These are phyloP conservation scores for Macrobrachium rosenbergii DNA, from an alignment of 1,140 invertebrate genomes.

Conservation along the genomic window DNA sequence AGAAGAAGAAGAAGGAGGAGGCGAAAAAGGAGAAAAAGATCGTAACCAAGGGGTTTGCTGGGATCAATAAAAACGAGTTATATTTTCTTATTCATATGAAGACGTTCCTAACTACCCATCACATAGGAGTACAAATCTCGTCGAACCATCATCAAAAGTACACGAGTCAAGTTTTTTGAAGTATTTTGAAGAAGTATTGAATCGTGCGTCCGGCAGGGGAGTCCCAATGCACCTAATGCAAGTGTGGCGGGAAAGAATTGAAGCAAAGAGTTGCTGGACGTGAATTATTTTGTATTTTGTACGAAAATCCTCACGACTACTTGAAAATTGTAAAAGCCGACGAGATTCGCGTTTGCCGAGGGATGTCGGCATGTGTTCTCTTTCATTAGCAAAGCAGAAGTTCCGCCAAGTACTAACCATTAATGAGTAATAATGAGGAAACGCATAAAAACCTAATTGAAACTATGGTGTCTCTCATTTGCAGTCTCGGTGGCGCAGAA, in stretches of 20 bases:
- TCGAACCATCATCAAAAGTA: neutral
- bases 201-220: conserved; percentile 57
- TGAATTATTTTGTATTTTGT: conserved; percentile 54
- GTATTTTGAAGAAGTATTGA: conserved; percentile 35
- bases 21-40: too few relatives aligned
- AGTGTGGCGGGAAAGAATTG: conserved; percentile 60
- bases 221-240: conserved; percentile 60
- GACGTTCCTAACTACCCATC: too few relatives aligned
- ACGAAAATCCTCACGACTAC: neutral
- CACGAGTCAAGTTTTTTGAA: conserved; percentile 13
- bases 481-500: conserved; percentile 55
- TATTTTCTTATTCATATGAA: too few relatives aligned
- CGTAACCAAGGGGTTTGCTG: too few relatives aligned
- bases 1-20: too few relatives aligned
- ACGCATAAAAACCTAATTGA: conserved; percentile 41
- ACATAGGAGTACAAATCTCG: too few relatives aligned
- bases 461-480: conserved; percentile 59
- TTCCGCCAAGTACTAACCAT: neutral
- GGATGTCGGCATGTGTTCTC: too few relatives aligned
- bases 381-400: neutral
- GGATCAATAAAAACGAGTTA: too few relatives aligned
- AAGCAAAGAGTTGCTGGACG: conserved; percentile 55
- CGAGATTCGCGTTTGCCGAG: too few relatives aligned
- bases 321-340: neutral
- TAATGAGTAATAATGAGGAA: conserved; percentile 11